Percentiles rank a stretch among this genome's conserved stretches.
These are phyloP conservation scores for Chondrilla cf. caribensis DNA, from an alignment of 37 sponge, comb jelly and placozoan species.

Conservation along the genomic window DNA sequence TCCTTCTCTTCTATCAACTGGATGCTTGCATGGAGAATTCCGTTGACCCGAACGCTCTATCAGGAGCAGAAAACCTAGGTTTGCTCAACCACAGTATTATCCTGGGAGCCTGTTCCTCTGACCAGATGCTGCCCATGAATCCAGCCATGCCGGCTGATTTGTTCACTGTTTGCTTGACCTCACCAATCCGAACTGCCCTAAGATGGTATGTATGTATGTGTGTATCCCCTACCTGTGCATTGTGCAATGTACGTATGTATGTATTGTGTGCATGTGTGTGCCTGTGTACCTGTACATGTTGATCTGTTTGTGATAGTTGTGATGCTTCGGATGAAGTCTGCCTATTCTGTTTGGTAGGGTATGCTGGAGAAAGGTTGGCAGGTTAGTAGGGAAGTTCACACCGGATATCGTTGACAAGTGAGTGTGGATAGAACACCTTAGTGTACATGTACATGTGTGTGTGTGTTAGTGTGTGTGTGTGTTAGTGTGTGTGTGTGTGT, in stretches of 20 bases:
- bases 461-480: slow-evolving; percentile 1
- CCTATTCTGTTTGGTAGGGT: slow-evolving; percentile 19
- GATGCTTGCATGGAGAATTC: slow-evolving; percentile 30
- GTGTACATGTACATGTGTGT: background rate
- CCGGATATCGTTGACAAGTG: slow-evolving; percentile 76
- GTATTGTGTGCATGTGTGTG: too few species aligned
- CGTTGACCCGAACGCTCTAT: background rate
- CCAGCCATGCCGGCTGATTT: slow-evolving; percentile 94
- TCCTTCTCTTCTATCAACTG: background rate
- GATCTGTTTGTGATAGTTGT: background rate
- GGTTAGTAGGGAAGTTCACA: slow-evolving; percentile 55
- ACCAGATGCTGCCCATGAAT: slow-evolving; percentile 93
- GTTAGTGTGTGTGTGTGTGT: slow-evolving; percentile 34
- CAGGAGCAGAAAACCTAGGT: background rate
- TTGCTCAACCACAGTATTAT: slow-evolving; percentile 70
- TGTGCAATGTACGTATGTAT: background rate
- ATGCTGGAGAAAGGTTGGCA: slow-evolving; percentile 29
- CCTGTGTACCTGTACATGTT: background rate
- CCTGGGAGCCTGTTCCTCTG: slow-evolving; percentile 81
- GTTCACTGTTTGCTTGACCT: slow-evolving; percentile 95
- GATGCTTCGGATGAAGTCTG: background rate
- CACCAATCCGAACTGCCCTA: slow-evolving; percentile 82
- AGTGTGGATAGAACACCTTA: too few species aligned
- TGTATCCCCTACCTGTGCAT: background rate
- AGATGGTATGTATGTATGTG: slow-evolving; percentile 33